Evolutionary conservation across 1,140 invertebrate species (phyloP), one percentile per base, ranked within the genome.

Genomic region (Drosophila lacertosa): DNA sequence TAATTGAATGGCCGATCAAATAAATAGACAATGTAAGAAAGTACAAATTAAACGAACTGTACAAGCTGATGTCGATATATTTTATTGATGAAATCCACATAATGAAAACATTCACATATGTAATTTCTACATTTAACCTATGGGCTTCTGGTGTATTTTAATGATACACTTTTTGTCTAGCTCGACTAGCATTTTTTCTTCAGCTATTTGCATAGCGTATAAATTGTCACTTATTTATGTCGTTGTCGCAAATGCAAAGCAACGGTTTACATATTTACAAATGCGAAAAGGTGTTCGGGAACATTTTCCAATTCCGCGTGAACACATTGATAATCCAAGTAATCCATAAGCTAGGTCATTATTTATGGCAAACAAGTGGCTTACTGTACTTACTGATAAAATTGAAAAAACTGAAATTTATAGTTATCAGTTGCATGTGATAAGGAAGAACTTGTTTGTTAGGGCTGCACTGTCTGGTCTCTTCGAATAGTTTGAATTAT

Each of bases 1-100:
- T 47, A 57, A 68, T 68, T 67, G 45, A 32, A 65, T 40, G 24
- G 7, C 6, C 4, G 22, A 40, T 54, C 45, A 29, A 39, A 20
- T n/a, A 10, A 26, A 16, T 5, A 26, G 20, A 13, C 5, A n/a
- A 37, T n/a, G n/a, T 10, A 13, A n/a, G n/a, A 1, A 29, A 29
- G 6, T 29, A 29, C 5, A 29, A 5, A n/a, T n/a, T n/a, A n/a
- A n/a, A n/a, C n/a, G n/a, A n/a, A n/a, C n/a, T n/a, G n/a, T n/a
- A n/a, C n/a, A n/a, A n/a, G n/a, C n/a, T n/a, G n/a, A n/a, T n/a
- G n/a, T n/a, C n/a, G n/a, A n/a, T n/a, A n/a, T n/a, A n/a, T n/a
- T n/a, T n/a, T n/a, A n/a, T n/a, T n/a, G n/a, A n/a, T n/a, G n/a
- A n/a, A 35, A 5, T n/a, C 33, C n/a, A 35, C n/a, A 35, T n/a